Percentiles rank a stretch among this genome's conserved stretches.
Conservation (phyloP, 2,888 invertebrate genomes). For the Ditula angustiorana region DNA sequence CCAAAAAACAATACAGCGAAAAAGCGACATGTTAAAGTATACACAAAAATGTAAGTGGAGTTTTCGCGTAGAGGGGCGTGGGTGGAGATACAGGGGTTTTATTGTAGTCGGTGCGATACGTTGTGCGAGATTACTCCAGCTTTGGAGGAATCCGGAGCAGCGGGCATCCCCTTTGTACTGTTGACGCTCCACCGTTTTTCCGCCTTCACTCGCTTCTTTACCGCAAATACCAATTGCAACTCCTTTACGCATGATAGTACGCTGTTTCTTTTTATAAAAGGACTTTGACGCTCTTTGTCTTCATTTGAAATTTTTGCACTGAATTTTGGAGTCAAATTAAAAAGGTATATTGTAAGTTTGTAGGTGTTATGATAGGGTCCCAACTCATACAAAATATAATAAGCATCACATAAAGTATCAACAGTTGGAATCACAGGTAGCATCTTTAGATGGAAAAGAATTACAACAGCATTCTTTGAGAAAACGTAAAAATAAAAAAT, state of each 20-base stretch:
- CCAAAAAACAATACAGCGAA: background rate
- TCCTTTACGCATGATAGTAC: slow-evolving; percentile 49
- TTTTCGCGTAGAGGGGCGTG: slow-evolving; percentile 33
- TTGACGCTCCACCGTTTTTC: slow-evolving; percentile 65
- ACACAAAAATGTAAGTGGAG: slow-evolving; percentile 37
- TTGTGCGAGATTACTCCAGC: slow-evolving; percentile 62
- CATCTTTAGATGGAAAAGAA: too few relatives aligned
- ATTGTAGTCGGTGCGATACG: slow-evolving; percentile 54
- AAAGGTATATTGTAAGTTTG: background rate
- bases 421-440: too few relatives aligned
- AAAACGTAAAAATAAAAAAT: too few relatives aligned
- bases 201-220: slow-evolving; percentile 59
- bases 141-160: slow-evolving; percentile 62
- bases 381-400: too few relatives aligned
- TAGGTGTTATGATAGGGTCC: background rate
- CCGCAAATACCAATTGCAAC: slow-evolving; percentile 64
- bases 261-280: slow-evolving; percentile 42
- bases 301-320: slow-evolving; percentile 1
- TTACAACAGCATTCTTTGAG: too few relatives aligned
- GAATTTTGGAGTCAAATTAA: background rate
- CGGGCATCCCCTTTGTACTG: slow-evolving; percentile 62
- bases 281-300: slow-evolving; percentile 31
- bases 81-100: slow-evolving; percentile 47
- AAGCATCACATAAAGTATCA: too few relatives aligned
- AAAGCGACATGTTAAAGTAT: slow-evolving; percentile 29